Evolutionary conservation across 2,888 invertebrate species (phyloP).

Genomic region (Thera obeliscata): DNA sequence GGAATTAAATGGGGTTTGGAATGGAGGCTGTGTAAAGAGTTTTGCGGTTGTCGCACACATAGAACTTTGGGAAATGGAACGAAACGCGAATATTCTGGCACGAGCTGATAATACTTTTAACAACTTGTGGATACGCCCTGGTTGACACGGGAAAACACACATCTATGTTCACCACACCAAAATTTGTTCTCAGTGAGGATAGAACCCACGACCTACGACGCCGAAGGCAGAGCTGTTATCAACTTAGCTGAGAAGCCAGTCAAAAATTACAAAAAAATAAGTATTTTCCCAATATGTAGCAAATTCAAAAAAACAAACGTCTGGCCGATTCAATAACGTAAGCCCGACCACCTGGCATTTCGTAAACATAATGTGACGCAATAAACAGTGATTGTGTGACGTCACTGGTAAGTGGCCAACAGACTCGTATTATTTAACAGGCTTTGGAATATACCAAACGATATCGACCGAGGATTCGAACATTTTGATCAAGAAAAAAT

Average conservation of each 20-base stretch:
- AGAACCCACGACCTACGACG: too few species aligned
- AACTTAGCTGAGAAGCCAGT: too few species aligned
- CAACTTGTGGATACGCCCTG: too few species aligned
- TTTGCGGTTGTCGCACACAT: conserved; percentile 36
- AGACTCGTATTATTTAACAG: not conserved
- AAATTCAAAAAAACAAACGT: conserved; percentile 10
- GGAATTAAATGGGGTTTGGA: conserved; percentile 27
- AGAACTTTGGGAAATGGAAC: conserved; percentile 31
- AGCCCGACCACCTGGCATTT: conserved; percentile 12
- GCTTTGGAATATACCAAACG: not conserved
- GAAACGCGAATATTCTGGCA: conserved; percentile 24
- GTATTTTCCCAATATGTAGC: not conserved
- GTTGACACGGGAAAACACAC: too few species aligned
- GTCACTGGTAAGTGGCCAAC: conserved; percentile 1
- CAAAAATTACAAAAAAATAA: not conserved
- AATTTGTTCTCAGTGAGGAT: too few species aligned
- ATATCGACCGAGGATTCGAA: too few species aligned
- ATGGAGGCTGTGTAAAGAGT: conserved; percentile 32
- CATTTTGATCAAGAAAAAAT: too few species aligned
- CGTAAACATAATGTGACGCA: conserved; percentile 17
- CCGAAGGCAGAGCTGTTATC: too few species aligned
- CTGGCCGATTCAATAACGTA: conserved; percentile 8
- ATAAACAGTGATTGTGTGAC: conserved; percentile 22
- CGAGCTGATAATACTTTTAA: conserved; percentile 2
- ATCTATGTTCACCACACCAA: too few species aligned